Evolutionary conservation across 2,113 vertebrate species (phyloP).

Genomic region (Terrapene triunguis): DNA sequence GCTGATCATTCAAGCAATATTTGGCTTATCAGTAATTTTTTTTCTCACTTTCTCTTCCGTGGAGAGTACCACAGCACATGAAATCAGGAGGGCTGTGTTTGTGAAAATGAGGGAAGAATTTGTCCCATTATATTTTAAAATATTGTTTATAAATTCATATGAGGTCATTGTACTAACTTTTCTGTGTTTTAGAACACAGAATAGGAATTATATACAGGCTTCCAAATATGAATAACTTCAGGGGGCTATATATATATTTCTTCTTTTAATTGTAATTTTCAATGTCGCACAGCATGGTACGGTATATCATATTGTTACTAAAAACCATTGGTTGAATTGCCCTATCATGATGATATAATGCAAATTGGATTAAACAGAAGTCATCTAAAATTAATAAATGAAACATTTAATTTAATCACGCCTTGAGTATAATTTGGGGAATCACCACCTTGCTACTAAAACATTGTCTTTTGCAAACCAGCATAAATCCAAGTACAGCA

Average conservation of each 20-base stretch:
- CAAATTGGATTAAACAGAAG: conserved; percentile 33
- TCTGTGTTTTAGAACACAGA: background rate
- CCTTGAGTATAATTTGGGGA: conserved; percentile 6
- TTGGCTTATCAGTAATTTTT: background rate
- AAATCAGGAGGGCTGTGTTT: background rate
- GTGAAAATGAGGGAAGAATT: background rate
- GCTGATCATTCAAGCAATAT: background rate
- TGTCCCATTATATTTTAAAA: background rate
- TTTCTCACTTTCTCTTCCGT: background rate
- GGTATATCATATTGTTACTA: background rate
- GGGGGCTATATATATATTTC: conserved; percentile 18
- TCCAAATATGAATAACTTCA: conserved; percentile 14
- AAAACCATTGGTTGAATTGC: conserved; percentile 33
- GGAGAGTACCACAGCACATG: background rate
- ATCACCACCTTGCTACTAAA: background rate
- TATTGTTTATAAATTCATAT: background rate
- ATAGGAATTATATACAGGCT: background rate
- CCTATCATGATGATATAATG: conserved; percentile 3
- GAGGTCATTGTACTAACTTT: background rate
- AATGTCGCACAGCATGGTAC: background rate
- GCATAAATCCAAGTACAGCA: background rate
- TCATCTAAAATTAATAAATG: conserved; percentile 52
- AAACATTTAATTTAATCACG: conserved; percentile 51
- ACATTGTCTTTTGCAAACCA: background rate
- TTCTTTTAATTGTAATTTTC: conserved; percentile 31